Conservation (phyloP, 2,797 vertebrate species). For the Otolemur crassicaudatus region DNA sequence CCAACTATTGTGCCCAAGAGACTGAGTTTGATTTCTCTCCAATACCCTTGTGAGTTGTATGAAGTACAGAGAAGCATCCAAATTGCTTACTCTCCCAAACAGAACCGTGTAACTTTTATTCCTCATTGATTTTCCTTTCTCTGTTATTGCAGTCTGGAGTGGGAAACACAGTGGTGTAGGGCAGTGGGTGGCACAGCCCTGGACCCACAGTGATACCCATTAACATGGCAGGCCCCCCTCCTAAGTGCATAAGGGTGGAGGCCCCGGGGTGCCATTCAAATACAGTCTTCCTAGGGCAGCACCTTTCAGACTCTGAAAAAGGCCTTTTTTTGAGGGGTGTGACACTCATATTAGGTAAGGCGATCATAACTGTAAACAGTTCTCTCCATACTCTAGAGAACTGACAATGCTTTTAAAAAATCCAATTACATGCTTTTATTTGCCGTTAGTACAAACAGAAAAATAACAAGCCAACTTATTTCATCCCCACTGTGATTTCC, state of each 20-base stretch:
- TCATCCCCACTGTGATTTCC: slow-evolving; percentile 84
- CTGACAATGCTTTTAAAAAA: slow-evolving; percentile 69
- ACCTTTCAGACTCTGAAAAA: slow-evolving; percentile 55
- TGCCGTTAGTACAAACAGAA: slow-evolving; percentile 79
- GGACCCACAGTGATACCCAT: accelerated
- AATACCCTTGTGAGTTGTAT: background rate
- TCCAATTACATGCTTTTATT: slow-evolving; percentile 83
- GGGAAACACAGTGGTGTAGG: background rate
- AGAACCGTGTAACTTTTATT: background rate
- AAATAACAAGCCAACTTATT: slow-evolving; percentile 83
- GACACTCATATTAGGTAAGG: slow-evolving; percentile 71
- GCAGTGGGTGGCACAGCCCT: accelerated
- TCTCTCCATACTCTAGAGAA: slow-evolving; percentile 70
- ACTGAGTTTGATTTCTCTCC: background rate
- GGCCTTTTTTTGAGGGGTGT: background rate
- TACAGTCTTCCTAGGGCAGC: background rate
- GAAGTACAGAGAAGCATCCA: background rate
- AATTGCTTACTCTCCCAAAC: background rate
- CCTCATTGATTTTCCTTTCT: background rate
- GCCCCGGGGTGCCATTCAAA: background rate
- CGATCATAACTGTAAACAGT: slow-evolving; percentile 66
- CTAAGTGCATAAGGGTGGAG: background rate
- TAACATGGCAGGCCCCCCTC: background rate
- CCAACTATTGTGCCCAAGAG: background rate
- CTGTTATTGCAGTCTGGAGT: background rate